Evolutionary conservation across 2,797 vertebrate genomes (phyloP).

Genomic region (Acrossocheilus fasciatus): DNA sequence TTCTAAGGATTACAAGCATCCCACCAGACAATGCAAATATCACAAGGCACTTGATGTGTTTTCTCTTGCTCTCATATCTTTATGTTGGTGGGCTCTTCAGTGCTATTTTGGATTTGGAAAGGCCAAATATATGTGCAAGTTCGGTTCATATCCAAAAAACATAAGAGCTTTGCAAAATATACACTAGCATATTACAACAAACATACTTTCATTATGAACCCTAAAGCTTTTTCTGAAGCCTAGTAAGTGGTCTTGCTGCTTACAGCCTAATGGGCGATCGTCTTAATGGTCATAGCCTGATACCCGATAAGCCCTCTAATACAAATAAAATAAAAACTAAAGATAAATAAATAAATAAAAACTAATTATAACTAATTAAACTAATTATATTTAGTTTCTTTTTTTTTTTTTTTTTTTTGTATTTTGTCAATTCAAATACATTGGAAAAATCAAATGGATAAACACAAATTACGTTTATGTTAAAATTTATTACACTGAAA

Average conservation of each 20-base stretch:
- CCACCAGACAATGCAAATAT: constrained; percentile 19
- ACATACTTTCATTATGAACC: background rate
- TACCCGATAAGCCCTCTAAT: too few relatives aligned
- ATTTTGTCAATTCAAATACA: background rate
- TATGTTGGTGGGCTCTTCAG: constrained; percentile 6
- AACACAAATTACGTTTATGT: background rate
- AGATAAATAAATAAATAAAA: background rate
- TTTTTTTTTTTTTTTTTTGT: background rate
- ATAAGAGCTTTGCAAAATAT: background rate
- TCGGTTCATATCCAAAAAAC: constrained; percentile 3
- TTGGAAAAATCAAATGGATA: background rate
- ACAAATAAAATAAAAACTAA: background rate
- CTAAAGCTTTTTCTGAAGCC: background rate
- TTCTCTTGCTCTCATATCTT: constrained; percentile 28
- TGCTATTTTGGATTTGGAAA: constrained; percentile 48
- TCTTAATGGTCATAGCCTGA: background rate
- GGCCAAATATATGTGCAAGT: background rate
- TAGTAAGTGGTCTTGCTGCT: background rate
- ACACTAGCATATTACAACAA: background rate
- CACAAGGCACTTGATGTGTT: constrained; percentile 1
- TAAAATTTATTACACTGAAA: background rate
- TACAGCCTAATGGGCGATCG: background rate
- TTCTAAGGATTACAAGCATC: constrained; percentile 24
- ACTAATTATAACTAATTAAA: background rate
- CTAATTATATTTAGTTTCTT: background rate